Evolutionary conservation across 2,113 vertebrate species (phyloP), one percentile per base, ranked within the genome.

Genomic region (Micronycteris hirsuta): DNA sequence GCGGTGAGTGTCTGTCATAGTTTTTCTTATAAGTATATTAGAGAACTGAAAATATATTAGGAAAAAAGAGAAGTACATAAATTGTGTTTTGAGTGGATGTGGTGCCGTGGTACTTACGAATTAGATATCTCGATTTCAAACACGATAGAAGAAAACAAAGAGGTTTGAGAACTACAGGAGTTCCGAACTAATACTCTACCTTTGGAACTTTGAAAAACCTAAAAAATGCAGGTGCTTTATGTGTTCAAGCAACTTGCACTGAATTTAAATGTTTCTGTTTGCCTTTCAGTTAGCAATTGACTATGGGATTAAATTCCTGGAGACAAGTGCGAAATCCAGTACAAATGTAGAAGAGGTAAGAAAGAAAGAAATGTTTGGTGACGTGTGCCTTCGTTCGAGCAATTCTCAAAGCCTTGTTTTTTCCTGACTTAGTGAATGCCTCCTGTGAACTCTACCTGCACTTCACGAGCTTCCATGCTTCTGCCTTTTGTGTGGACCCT

Each of bases 281-380:
- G 82, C 98, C 73, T 97, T 98, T 56, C 97, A 99, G 99, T 98
- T 99, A 98, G 99, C 99, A 61, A 99, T 99, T 98, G 99, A 99
- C 98, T 99, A 99, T 74, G 99, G 99, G 91, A 99, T 99, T 74
- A 99, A 99, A 97, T 99, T 99, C 97, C 98, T 99, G 98, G 99
- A 99, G 98, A 99, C 99, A 19, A 99, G 99, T 96, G 99, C 99
- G 94, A 99, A 99, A 98, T 99, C 99, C 85, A 99, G 99, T 97
- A 98, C 99, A 97, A 99, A 99, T 89, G 99, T 99, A 80, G 99
- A 99, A 98, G 99, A 99, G 98, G 99, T 99, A 98, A 99, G 99
- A 88, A 86, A 99, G 99, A 86, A 82, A 26, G 41, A 63, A 86
- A 89, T 33, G 6, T 24, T 10, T 70, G 52, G 52, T 84, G 17